Percentiles rank a stretch among this genome's conserved stretches.
phyloP scores from a whole-genome alignment of 1,140 invertebrate genomes.

The Sycophaga agraensis region DNA sequence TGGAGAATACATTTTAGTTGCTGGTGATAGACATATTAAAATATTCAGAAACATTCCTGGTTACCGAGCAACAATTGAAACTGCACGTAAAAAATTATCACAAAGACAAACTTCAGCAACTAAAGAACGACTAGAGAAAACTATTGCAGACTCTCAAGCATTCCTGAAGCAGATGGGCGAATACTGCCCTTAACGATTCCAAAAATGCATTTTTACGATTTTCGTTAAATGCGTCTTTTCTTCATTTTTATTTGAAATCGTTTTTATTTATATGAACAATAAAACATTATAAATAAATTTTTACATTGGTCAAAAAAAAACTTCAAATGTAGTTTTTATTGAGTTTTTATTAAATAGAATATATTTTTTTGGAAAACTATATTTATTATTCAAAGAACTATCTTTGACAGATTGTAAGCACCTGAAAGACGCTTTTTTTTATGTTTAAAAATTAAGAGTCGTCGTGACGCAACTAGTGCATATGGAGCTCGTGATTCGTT shows the following conservation, averaged over 20 bases:
- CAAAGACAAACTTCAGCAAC: slow-evolving; percentile 68
- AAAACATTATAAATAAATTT: slow-evolving; percentile 19
- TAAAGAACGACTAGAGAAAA: slow-evolving; percentile 71
- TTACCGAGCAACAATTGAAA: slow-evolving; percentile 67
- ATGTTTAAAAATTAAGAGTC: slow-evolving; percentile 49
- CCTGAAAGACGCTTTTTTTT: slow-evolving; percentile 43
- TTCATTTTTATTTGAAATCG: slow-evolving; percentile 22
- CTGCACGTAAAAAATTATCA: slow-evolving; percentile 66
- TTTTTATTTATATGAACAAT: slow-evolving; percentile 26
- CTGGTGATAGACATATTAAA: slow-evolving; percentile 75
- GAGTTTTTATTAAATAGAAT: slow-evolving; percentile 13
- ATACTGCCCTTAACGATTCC: slow-evolving; percentile 36
- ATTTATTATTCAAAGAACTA: slow-evolving; percentile 39
- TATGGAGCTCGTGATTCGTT: slow-evolving; percentile 48
- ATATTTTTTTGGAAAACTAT: slow-evolving; percentile 1
- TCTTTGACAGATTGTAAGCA: slow-evolving; percentile 46
- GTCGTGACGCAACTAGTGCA: slow-evolving; percentile 48
- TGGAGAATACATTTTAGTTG: slow-evolving; percentile 72
- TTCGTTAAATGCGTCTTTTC: slow-evolving; percentile 20
- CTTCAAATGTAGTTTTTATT: slow-evolving; percentile 3
- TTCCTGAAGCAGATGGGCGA: slow-evolving; percentile 58
- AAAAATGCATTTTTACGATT: slow-evolving; percentile 3
- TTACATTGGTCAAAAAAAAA: slow-evolving; percentile 21
- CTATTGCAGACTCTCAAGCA: slow-evolving; percentile 67
- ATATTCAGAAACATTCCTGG: slow-evolving; percentile 83